Base-by-base conservation (phyloP, 1,140 invertebrate species). In the Dreissena rostriformis region DNA sequence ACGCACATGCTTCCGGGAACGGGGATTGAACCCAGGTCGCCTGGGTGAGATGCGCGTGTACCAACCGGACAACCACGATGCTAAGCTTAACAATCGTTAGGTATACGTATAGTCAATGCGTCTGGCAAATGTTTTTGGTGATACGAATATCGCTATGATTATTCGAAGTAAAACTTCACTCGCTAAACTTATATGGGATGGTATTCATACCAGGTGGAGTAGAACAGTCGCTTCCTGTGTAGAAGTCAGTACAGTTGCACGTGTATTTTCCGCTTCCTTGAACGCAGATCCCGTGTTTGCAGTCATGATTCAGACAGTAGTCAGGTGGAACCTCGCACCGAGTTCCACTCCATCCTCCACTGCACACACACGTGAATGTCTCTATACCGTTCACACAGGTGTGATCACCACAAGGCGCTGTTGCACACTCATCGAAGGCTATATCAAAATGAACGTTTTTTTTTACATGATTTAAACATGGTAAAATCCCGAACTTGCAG, bases 271-370 rank as follows among this genome's bases (percentile, higher is more conserved):
- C 22, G n/a, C 19, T 24, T 52, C 63, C 63, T 49, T 15, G 74
- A 10, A n/a, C n/a, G 57, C 80, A 82, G 11, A 71, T 82, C 22
- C 70, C 72, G 29, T 53, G 57, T 74, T 82, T 75, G 66, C 80
- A 82, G 15, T 39, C 72, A 65, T 75, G 66, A 19, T 57, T 28
- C 19, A 39, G 65, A 61, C 80, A 82, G 49, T 68, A 75, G 53
- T 82, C 72, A 4, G 80, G 80, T 17, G 49, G 71, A 28, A 39
- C 75, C 52, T 63, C 49, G 61, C 80, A 82, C 15, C 28, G 29
- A 12, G 0, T 22, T 24, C 79, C 79, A 4, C 70, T 65, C 61
- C 63, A 82, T 57, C 72, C 80, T 2, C 65, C 72, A 17, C 24
- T 28, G 55, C 80, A 82, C 15, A 73, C 75, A 29, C 80, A 82